Evolutionary conservation across 2,113 vertebrate genomes (phyloP).

Genomic region (Agapornis roseicollis): DNA sequence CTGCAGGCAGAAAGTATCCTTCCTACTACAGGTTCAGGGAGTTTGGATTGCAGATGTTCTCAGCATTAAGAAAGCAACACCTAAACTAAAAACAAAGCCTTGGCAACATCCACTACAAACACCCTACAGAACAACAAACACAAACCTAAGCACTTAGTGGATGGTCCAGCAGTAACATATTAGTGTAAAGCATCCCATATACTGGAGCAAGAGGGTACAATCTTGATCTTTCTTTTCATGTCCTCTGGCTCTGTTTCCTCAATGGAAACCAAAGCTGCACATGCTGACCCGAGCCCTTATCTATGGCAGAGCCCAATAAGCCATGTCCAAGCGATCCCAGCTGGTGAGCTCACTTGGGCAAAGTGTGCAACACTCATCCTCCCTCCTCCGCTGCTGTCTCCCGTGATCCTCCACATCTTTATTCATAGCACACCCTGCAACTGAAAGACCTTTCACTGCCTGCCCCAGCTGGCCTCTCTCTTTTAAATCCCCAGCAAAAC

Average conservation of each 20-base stretch:
- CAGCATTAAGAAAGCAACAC: background rate
- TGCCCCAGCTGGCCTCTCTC: background rate
- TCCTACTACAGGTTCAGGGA: background rate
- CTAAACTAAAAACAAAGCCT: background rate
- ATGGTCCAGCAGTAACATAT: background rate
- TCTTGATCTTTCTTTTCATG: fast-evolving
- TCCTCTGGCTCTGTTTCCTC: background rate
- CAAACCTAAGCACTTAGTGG: background rate
- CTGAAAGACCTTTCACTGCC: background rate
- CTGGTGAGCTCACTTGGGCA: background rate
- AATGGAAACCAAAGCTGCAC: fast-evolving
- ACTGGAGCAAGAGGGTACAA: fast-evolving
- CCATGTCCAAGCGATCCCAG: background rate
- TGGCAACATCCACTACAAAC: background rate
- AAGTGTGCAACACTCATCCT: fast-evolving
- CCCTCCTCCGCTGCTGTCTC: background rate
- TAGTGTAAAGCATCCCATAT: background rate
- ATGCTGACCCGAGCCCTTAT: fast-evolving
- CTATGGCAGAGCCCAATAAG: background rate
- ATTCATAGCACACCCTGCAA: background rate
- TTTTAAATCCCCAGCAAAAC: background rate
- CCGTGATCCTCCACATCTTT: background rate
- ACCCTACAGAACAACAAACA: background rate
- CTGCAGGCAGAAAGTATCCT: background rate
- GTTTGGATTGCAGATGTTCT: background rate